These are phyloP conservation scores for Andrena dorsata DNA, from an alignment of 2,888 invertebrate species.

Conservation along the genomic window DNA sequence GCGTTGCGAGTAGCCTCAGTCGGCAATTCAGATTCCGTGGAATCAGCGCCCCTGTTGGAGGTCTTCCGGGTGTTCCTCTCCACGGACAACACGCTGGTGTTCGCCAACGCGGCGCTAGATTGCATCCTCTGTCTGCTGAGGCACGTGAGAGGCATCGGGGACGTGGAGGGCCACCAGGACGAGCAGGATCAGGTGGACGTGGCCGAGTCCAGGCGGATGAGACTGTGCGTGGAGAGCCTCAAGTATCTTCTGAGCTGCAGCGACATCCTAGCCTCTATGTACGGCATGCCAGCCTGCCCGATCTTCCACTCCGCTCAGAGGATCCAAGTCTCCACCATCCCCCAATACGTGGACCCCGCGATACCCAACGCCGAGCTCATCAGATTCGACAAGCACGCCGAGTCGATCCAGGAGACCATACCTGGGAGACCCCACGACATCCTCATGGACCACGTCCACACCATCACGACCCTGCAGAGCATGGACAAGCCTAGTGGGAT, in stretches of 20 bases:
- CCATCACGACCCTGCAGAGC: conserved; percentile 87
- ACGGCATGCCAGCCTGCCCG: conserved; percentile 97
- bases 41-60: conserved; percentile 92
- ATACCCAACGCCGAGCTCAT: conserved; percentile 92
- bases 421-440: conserved; percentile 89
- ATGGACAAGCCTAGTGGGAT: conserved; percentile 93
- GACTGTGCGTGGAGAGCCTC: conserved; percentile 91
- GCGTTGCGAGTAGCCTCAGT: conserved; percentile 93
- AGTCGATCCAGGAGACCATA: conserved; percentile 89
- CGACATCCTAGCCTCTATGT: conserved; percentile 95
- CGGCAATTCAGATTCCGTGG: conserved; percentile 89
- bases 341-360: conserved; percentile 93
- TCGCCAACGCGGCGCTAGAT: conserved; percentile 97
- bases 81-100: conserved; percentile 96
- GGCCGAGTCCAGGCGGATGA: conserved; percentile 82
- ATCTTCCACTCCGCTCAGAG: conserved; percentile 95
- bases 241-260: conserved; percentile 95
- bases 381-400: conserved; percentile 87
- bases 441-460: conserved; percentile 86
- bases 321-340: conserved; percentile 91
- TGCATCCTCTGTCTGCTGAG: conserved; percentile 95
- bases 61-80: conserved; percentile 97
- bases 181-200: conserved; percentile 83
- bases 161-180: conserved; percentile 85
- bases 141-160: conserved; percentile 90